phyloP scores from a whole-genome alignment of 2,888 invertebrate species.

The Clistopyga incitator region DNA sequence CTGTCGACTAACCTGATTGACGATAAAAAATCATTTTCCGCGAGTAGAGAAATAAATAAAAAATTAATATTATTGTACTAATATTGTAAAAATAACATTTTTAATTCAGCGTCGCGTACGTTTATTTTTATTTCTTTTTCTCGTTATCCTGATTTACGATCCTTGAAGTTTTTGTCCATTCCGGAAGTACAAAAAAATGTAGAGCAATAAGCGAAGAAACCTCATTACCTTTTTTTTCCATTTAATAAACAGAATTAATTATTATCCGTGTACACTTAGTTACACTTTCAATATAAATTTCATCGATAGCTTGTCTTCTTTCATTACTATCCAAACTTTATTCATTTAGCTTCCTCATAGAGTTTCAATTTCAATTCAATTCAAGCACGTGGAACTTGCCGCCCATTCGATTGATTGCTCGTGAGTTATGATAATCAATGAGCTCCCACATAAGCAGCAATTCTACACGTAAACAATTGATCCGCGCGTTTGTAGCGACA shows the following conservation, averaged over 20 bases:
- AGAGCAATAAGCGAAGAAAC: no score
- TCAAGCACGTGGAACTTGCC: background rate
- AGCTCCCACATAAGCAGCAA: background rate
- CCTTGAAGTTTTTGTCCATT: no score
- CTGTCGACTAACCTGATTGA: background rate
- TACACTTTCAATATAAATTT: no score
- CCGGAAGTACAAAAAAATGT: no score
- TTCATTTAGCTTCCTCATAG: background rate
- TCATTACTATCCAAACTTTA: background rate
- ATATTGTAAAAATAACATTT: background rate
- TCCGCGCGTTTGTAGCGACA: no score
- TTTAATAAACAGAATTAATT: no score
- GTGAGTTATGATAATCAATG: conserved; percentile 8
- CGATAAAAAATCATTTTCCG: background rate
- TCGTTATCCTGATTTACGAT: background rate
- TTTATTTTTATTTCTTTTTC: background rate
- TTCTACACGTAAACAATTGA: conserved; percentile 16
- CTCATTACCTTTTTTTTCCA: no score
- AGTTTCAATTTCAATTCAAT: background rate
- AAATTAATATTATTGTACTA: no score
- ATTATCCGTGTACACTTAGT: no score
- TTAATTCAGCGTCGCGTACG: background rate
- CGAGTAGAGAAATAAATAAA: background rate
- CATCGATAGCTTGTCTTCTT: no score
- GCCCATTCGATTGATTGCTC: background rate